phyloP scores from a whole-genome alignment of 2,888 invertebrate species.

The Myopa testacea region DNA sequence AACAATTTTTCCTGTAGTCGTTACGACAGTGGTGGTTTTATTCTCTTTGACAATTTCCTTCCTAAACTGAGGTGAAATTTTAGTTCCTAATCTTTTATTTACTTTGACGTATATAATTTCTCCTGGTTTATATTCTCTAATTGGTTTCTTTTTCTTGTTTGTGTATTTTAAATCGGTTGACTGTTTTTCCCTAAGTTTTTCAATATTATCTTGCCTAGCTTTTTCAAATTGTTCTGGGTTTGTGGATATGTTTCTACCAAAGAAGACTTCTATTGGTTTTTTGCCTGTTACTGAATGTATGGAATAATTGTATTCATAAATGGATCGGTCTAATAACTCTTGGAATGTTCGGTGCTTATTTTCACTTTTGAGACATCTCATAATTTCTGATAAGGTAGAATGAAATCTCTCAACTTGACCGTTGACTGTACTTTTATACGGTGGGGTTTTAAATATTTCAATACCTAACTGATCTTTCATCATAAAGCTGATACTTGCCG shows the following conservation, averaged over 20 bases:
- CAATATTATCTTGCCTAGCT: conserved; percentile 3
- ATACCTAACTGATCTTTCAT: conserved; percentile 31
- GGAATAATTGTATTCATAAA: too few relatives aligned
- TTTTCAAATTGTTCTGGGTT: conserved; percentile 8
- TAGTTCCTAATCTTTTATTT: conserved; percentile 41
- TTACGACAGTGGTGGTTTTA: conserved; percentile 21
- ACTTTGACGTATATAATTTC: conserved; percentile 37
- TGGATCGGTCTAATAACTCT: too few relatives aligned
- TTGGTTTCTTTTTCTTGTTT: conserved; percentile 1
- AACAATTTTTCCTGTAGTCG: neutral
- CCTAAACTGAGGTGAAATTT: conserved; percentile 39
- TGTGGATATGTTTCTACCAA: neutral
- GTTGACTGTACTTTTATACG: conserved; percentile 5
- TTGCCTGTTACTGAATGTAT: too few relatives aligned
- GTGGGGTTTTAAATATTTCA: conserved; percentile 33
- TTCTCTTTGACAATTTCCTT: conserved; percentile 34
- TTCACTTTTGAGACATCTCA: conserved; percentile 33
- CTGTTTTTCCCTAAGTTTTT: neutral
- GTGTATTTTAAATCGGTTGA: neutral
- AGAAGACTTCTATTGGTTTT: too few relatives aligned
- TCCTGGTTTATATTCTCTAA: conserved; percentile 21
- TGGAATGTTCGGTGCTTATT: neutral
- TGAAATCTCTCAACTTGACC: conserved; percentile 37
- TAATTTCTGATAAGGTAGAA: conserved; percentile 39
- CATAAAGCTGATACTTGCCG: conserved; percentile 27